Percentiles rank a stretch among this genome's conserved stretches.
These are phyloP conservation scores for Vulpes ferrilata DNA, from an alignment of 2,113 vertebrate species.

Conservation along the genomic window DNA sequence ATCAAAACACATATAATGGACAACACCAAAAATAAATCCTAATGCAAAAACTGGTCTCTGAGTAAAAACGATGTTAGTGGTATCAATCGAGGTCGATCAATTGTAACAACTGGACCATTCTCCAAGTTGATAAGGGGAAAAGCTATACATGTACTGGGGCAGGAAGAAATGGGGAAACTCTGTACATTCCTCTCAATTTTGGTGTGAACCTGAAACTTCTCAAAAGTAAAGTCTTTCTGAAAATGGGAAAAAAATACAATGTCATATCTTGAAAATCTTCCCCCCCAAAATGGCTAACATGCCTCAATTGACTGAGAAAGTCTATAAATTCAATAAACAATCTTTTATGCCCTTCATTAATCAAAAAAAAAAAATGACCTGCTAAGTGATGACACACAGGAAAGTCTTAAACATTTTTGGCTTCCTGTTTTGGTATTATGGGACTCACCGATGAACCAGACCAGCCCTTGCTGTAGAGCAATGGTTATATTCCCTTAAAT, in stretches of 20 bases:
- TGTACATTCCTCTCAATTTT: not conserved
- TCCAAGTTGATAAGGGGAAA: not conserved
- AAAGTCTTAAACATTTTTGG: not conserved
- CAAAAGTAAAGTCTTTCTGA: not conserved
- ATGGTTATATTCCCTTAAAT: not conserved
- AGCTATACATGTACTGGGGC: rapidly evolving
- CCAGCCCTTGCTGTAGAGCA: not conserved
- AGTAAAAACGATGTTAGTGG: not conserved
- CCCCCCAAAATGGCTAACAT: not conserved
- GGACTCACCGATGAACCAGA: not conserved
- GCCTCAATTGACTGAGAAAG: not conserved
- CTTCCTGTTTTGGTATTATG: not conserved
- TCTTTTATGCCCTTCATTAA: not conserved
- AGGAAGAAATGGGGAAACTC: not conserved
- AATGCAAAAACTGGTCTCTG: not conserved
- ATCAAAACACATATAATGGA: not conserved
- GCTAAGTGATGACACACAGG: not conserved
- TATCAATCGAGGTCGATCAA: not conserved
- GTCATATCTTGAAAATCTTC: not conserved
- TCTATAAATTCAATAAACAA: not conserved
- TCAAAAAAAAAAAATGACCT: not conserved
- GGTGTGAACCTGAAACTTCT: not conserved
- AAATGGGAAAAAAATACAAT: not conserved
- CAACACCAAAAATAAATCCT: not conserved
- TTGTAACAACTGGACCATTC: not conserved